Evolutionary conservation across 2,113 vertebrate species (phyloP).

Genomic region (Narcine bancroftii): DNA sequence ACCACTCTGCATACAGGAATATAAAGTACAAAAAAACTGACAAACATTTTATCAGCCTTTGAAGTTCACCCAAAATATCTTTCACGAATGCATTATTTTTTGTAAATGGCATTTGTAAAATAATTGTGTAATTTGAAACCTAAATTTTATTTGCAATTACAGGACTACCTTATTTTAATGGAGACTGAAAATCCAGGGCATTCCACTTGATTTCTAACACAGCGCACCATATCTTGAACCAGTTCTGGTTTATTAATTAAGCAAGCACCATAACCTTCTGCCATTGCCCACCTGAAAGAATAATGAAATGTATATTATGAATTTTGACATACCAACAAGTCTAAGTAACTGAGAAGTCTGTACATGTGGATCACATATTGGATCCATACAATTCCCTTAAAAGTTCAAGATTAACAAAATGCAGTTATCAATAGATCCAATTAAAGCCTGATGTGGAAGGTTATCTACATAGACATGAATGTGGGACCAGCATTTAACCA

Average conservation of each 20-base stretch:
- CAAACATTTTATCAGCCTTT: no score
- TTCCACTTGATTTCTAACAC: constrained; percentile 75
- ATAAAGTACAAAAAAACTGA: no score
- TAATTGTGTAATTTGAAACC: constrained; percentile 1
- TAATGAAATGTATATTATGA: constrained; percentile 35
- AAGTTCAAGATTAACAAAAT: no score
- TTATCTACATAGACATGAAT: no score
- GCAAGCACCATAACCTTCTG: constrained; percentile 89
- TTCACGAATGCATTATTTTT: no score
- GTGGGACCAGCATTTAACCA: no score
- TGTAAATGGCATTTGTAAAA: background rate
- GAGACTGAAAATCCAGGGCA: constrained; percentile 77
- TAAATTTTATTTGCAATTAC: background rate
- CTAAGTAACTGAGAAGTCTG: background rate
- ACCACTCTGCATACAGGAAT: no score
- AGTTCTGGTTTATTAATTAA: constrained; percentile 90
- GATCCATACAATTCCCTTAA: no score
- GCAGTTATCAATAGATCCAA: no score
- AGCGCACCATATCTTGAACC: constrained; percentile 85
- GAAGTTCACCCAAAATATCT: no score
- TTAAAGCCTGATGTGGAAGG: no score
- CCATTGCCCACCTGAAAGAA: constrained; percentile 78
- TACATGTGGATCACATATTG: background rate
- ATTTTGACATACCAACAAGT: background rate
- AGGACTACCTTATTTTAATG: constrained; percentile 83